phyloP scores from a whole-genome alignment of 1,140 invertebrate genomes.

The Heliconius nattereri region DNA sequence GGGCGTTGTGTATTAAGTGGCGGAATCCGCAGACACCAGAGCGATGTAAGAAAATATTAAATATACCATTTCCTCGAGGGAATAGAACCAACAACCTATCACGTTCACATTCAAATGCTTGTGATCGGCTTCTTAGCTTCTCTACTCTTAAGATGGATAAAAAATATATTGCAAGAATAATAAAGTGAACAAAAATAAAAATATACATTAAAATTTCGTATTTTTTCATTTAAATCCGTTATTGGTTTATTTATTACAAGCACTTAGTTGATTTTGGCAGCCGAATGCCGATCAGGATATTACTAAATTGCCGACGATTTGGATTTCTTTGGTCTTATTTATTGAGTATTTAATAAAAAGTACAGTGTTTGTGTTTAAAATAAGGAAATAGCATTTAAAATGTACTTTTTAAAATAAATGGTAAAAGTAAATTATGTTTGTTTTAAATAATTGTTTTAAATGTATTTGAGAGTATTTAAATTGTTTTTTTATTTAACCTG shows the following conservation, averaged over 20 bases:
- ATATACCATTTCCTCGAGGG: no score
- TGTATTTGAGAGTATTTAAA: not conserved
- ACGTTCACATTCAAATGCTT: no score
- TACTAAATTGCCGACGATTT: constrained; percentile 53
- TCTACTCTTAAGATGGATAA: no score
- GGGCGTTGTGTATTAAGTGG: no score
- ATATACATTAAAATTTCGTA: no score
- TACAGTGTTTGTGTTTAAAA: not conserved
- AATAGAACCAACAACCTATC: no score
- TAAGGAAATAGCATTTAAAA: not conserved
- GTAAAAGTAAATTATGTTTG: not conserved
- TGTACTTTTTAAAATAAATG: not conserved
- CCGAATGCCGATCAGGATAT: constrained; percentile 54
- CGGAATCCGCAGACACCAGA: no score
- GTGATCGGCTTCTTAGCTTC: no score
- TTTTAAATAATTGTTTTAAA: not conserved
- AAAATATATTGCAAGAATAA: no score
- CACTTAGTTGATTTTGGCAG: constrained; percentile 70
- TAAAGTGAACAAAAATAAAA: no score
- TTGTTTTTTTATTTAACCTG: no score
- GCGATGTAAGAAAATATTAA: no score
- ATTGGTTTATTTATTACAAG: constrained; percentile 49
- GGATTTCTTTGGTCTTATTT: constrained; percentile 54
- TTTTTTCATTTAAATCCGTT: not conserved
- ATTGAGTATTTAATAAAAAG: constrained; percentile 34